Base-by-base conservation (phyloP, 35 echinoderm and acorn worm species). In the Stichopus chloronotus region DNA sequence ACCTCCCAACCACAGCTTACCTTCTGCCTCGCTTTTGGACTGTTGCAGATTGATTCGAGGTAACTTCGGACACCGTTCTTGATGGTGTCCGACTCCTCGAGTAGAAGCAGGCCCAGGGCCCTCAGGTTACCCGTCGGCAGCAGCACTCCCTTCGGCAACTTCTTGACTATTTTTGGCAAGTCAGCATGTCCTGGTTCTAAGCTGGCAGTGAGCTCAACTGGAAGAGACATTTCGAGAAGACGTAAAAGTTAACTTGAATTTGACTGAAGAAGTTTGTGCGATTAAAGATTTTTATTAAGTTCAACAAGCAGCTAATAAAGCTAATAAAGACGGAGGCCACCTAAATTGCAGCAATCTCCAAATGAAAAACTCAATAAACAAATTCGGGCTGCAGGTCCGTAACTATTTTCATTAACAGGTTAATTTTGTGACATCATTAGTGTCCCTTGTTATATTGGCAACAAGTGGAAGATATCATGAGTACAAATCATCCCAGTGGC, bases 191-290 rank as follows among this genome's bases (percentile, higher is more conserved):
- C 94, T 24, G 97, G 92, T 53, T 99, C 95, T 14, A 99, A 79
- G 68, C 94, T 98, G 21, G 96, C 96, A 57, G 96, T 98, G 30
- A 98, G 92, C 79, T 98, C 96, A 94, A 96, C 96, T 98, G 86
- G 54, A 79, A 58, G 24, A 63, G 25, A 8, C 30, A 43, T 43
- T 43, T 43, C 13, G n/a, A n/a, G n/a, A 13, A 12, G 30, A 82
- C 2, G 79, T 13, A 52, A 52, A 19, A 2, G 22, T 72, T 16
- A 72, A 72, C 30, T 43, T 43, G 1, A 43, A 43, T 43, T 43
- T 43, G 30, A 43, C 30, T 43, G 30, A 43, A 43, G 30, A 43
- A 43, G 30, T 1, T 43, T 43, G 30, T 43, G 30, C 30, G 3
- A 43, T 43, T 43, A 2, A 72, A 72, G 4, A 72, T 2, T 13